Conservation (phyloP, 2,888 invertebrate species). For the Aradus depressus region DNA sequence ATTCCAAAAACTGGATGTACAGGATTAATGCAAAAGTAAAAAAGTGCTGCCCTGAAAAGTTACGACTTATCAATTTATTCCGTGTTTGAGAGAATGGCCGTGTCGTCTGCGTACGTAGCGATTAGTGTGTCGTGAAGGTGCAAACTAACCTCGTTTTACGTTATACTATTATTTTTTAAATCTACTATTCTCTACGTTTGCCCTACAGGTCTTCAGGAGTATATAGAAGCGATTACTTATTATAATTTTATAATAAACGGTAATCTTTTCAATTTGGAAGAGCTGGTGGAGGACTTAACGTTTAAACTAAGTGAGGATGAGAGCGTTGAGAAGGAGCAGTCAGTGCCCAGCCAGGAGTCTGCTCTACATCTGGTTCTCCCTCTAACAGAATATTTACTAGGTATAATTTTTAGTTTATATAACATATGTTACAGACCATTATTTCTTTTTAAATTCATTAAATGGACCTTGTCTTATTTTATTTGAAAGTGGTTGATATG, state of each 20-base stretch:
- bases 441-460: no score
- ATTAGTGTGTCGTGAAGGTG: no score
- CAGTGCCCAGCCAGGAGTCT: not conserved
- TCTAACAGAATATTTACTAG: slow-evolving; percentile 42
- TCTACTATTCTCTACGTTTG: slow-evolving; percentile 1
- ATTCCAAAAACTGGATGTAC: no score
- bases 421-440: no score
- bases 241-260: slow-evolving; percentile 54
- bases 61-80: not conserved
- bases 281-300: slow-evolving; percentile 41
- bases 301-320: slow-evolving; percentile 1
- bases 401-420: no score
- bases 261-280: slow-evolving; percentile 48
- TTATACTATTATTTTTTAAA: not conserved
- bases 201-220: slow-evolving; percentile 55
- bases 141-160: not conserved
- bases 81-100: not conserved
- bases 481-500: no score
- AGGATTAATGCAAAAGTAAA: no score
- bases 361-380: slow-evolving; percentile 19
- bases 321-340: not conserved
- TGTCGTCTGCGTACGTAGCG: no score
- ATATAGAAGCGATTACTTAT: slow-evolving; percentile 72
- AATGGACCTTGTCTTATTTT: no score
- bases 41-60: no score